Conservation (phyloP, 2,797 vertebrate species). For the Microhierax caerulescens region DNA sequence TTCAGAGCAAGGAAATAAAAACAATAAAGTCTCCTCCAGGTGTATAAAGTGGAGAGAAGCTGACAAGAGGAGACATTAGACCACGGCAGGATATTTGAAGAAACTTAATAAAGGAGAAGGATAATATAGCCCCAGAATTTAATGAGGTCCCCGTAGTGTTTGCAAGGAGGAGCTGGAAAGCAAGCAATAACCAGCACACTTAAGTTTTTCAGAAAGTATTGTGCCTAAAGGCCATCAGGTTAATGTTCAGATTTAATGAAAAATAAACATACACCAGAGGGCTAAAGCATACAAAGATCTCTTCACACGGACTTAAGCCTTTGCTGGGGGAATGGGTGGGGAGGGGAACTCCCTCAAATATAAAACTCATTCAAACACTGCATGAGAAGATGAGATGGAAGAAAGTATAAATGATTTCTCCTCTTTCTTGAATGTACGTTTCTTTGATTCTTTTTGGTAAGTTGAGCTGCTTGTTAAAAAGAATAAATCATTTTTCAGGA, state of each 20-base stretch:
- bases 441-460: not conserved
- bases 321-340: not conserved
- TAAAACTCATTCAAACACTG: not conserved
- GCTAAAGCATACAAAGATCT: not conserved
- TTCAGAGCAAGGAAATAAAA: conserved; percentile 13
- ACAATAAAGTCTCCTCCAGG: conserved; percentile 23
- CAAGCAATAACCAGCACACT: conserved; percentile 16
- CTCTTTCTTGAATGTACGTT: not conserved
- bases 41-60: conserved; percentile 9
- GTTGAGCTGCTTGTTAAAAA: not conserved
- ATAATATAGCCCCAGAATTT: conserved; percentile 18
- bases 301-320: not conserved
- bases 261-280: not conserved
- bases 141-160: conserved; percentile 51
- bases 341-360: not conserved
- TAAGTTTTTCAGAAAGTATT: conserved; percentile 4
- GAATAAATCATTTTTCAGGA: not conserved
- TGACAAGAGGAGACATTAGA: conserved; percentile 40
- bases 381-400: not conserved
- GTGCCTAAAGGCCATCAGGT: conserved; percentile 34
- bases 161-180: conserved; percentile 8
- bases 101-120: conserved; percentile 50
- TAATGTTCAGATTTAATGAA: conserved; percentile 43
- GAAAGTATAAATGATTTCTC: not conserved
- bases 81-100: conserved; percentile 1